Base-by-base conservation (phyloP, 2,797 vertebrate species). In the Centropyge bicolor region DNA sequence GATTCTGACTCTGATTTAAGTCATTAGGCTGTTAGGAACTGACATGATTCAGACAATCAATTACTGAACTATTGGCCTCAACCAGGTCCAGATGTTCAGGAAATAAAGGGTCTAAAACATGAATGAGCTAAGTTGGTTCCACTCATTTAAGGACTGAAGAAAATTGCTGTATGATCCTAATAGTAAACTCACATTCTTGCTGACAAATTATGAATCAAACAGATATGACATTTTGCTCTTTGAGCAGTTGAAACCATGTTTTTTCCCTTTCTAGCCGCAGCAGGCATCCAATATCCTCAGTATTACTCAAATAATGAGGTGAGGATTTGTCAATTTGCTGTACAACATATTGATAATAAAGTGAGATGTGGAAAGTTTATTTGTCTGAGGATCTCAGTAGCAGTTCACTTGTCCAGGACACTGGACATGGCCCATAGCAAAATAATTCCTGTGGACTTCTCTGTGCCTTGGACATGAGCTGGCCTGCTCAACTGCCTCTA, bases 401-500 rank as follows among this genome's bases (percentile, higher is more conserved):
- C 63, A 82, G 71, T 60, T 78, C 70, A 43, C 49, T 52, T 51
- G 65, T 67, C 48, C 66, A 49, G 60, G 68, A 55, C 0, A 5
- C 45, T 51, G 70, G 38, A 82, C 8, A n/a, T n/a, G n/a, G n/a
- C n/a, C n/a, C n/a, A n/a, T n/a, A 35, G 51, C 40, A 68, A 76
- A 75, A 68, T 22, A 51, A 40, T 38, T 70, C 49, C 67, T 74
- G 69, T 64, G 46, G 60, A 62, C 14, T 59, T 74, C 38, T 61
- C 54, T 66, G 20, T 59, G 22, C 48, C 67, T 72, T 17, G 3
- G 49, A 56, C n/a, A 13, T 54, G 3, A 76, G 80, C 16, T 46
- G 49, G 22, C 55, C 79, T 81, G 82, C 86, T 87, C 80, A 78
- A 73, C 54, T 69, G 73, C 20, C 22, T 80, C 48, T 69, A 16